Base-by-base conservation (phyloP, 2,113 vertebrate species). In the Hyperopisus bebe region DNA sequence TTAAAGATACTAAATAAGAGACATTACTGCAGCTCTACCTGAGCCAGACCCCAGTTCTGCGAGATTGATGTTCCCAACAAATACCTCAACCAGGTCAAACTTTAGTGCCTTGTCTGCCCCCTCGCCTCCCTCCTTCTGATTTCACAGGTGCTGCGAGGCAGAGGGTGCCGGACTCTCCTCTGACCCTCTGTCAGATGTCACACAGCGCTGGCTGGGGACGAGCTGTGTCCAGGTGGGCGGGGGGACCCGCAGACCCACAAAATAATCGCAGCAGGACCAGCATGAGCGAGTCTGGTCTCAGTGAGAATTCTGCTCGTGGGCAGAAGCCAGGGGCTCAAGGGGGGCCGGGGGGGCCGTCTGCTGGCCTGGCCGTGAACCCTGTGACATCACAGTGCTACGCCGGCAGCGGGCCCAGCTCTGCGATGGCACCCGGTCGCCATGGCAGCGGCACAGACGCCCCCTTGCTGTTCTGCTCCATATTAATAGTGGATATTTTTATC, bases 401-500 rank as follows among this genome's bases (percentile, higher is more conserved):
- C 80, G 47, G 89, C 91, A 90, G 58, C 89, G 5, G 89, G 89
- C 55, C 90, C 90, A 89, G 90, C 90, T 89, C 89, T 92, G 91
- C 90, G 87, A 92, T 92, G 91, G 90, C 89, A 93, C 91, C 91
- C 88, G 80, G 93, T 93, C 94, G 92, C 91, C 92, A 90, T 93
- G 92, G 90, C 93, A 92, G 91, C 91, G 58, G 55, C 8, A 46
- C 92, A 94, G 93, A 94, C 93, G 90, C 93, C 91, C 92, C 94
- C 92, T 91, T 86, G 90, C 92, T 93, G 92, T 94, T 93, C 92
- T 90, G 91, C 88, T 91, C 92, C 91, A 94, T 91, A 91, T 84
- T 93, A 93, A 94, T 95, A 94, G 94, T 93, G 92, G 92, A 93
- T 93, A 93, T 94, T 95, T 93, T 90, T 93, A 94, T 93, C 91